phyloP scores from a whole-genome alignment of 2,797 vertebrate species.

The Enteromius viviparus region DNA sequence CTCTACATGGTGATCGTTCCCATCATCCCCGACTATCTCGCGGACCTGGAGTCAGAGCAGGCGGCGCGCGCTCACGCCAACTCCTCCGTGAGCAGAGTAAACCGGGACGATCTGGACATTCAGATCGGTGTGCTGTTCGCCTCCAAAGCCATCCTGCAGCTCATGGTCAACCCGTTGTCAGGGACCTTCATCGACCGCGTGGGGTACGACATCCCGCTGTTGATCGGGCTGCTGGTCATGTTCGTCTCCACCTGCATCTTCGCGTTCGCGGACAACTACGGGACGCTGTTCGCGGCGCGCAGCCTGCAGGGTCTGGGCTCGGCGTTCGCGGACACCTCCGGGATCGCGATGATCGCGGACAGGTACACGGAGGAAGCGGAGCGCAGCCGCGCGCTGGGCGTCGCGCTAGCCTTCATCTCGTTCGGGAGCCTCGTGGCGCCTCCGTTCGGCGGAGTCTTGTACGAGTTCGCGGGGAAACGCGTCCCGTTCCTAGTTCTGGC shows the following conservation, averaged over 20 bases:
- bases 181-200: slow-evolving; percentile 96
- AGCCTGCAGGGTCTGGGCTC: slow-evolving; percentile 95
- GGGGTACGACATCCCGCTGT: slow-evolving; percentile 91
- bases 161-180: slow-evolving; percentile 93
- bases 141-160: slow-evolving; percentile 94
- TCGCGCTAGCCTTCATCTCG: slow-evolving; percentile 96
- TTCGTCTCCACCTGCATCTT: slow-evolving; percentile 92
- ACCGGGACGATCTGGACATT: slow-evolving; percentile 84
- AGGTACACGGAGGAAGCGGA: slow-evolving; percentile 91
- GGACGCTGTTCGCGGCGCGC: slow-evolving; percentile 88
- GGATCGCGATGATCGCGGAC: slow-evolving; percentile 95
- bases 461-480: slow-evolving; percentile 86
- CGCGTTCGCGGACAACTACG: slow-evolving; percentile 90
- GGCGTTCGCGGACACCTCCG: slow-evolving; percentile 95
- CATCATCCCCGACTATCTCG: slow-evolving; percentile 93
- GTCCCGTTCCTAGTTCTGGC: slow-evolving; percentile 93
- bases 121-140: slow-evolving; percentile 95
- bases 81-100: slow-evolving; percentile 71
- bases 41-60: slow-evolving; percentile 80
- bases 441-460: slow-evolving; percentile 92
- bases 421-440: slow-evolving; percentile 96
- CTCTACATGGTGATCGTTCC: slow-evolving; percentile 98
- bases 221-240: slow-evolving; percentile 90
- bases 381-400: slow-evolving; percentile 89
- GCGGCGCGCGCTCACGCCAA: slow-evolving; percentile 72